These are phyloP conservation scores for Actinostola sp. DNA, from an alignment of 92 coral and sea anemone species.

Conservation along the genomic window DNA sequence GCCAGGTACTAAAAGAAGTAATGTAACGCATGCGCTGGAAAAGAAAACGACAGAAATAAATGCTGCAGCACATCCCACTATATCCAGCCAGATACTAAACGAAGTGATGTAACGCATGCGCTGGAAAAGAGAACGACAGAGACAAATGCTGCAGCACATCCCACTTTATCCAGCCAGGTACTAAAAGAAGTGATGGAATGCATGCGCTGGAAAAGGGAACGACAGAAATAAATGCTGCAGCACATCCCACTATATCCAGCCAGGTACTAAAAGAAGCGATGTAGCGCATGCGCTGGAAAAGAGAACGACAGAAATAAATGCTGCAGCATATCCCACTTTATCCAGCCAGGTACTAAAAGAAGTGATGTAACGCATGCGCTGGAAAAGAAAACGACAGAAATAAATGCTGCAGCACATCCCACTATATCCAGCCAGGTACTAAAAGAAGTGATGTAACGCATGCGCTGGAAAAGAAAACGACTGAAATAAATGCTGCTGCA, in stretches of 20 bases:
- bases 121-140: conserved; percentile 61
- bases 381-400: conserved; percentile 50
- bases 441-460: conserved; percentile 12
- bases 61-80: conserved; percentile 29
- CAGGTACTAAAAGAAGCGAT: conserved; percentile 25
- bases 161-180: conserved; percentile 40
- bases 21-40: too few relatives aligned
- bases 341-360: conserved; percentile 44
- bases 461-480: too few relatives aligned
- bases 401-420: conserved; percentile 31
- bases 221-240: conserved; percentile 40
- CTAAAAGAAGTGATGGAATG: conserved; percentile 20
- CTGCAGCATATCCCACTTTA: conserved; percentile 21
- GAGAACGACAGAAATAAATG: conserved; percentile 52
- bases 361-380: too few relatives aligned
- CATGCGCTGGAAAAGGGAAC: too few relatives aligned
- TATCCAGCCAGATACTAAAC: conserved; percentile 41
- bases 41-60: conserved; percentile 45
- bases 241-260: conserved; percentile 40
- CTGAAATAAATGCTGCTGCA: conserved; percentile 35
- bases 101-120: too few relatives aligned
- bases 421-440: conserved; percentile 41
- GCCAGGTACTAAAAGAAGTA: conserved; percentile 25
- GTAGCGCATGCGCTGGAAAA: too few relatives aligned
- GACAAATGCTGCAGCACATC: conserved; percentile 29